A percentile compares a stretch with the other conserved stretches of the same genome.
Evolutionary conservation across 2,888 invertebrate genomes (phyloP).

Genomic region (Pemphredon lugubris): DNA sequence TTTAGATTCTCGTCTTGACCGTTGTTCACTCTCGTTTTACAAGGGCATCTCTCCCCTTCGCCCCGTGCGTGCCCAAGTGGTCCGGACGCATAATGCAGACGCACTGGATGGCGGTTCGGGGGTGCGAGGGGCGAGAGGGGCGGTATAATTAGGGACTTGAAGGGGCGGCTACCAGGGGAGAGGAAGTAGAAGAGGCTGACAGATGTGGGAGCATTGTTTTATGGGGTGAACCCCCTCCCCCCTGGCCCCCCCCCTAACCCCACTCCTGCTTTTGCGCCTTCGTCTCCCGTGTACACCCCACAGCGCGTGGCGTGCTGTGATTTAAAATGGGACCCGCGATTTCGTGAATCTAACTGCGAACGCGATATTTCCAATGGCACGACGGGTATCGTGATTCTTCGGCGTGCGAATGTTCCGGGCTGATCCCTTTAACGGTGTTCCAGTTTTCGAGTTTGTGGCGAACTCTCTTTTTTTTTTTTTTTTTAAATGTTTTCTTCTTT

Average conservation of each 20-base stretch:
- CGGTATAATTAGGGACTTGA: constrained; percentile 80
- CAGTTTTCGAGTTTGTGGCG: no score
- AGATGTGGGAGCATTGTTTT: constrained; percentile 82
- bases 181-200: constrained; percentile 80
- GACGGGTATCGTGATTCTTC: constrained; percentile 51
- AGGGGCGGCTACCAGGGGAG: constrained; percentile 75
- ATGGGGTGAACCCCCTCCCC: constrained; percentile 73
- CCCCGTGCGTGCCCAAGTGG: constrained; percentile 81
- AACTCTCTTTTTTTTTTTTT: no score
- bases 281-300: constrained; percentile 72
- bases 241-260: constrained; percentile 15
- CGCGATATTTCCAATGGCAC: constrained; percentile 64
- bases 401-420: constrained; percentile 64
- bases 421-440: not conserved
- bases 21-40: constrained; percentile 72
- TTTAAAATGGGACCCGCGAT: constrained; percentile 78
- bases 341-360: constrained; percentile 73
- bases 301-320: constrained; percentile 77
- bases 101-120: constrained; percentile 68
- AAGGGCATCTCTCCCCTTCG: constrained; percentile 72
- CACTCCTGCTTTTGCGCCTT: constrained; percentile 61
- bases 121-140: constrained; percentile 66
- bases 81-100: constrained; percentile 79
- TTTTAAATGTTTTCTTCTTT: no score
- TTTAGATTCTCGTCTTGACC: constrained; percentile 75